Evolutionary conservation across 2,113 vertebrate genomes (phyloP), one percentile per base, ranked within the genome.

Genomic region (Etia nguti): DNA sequence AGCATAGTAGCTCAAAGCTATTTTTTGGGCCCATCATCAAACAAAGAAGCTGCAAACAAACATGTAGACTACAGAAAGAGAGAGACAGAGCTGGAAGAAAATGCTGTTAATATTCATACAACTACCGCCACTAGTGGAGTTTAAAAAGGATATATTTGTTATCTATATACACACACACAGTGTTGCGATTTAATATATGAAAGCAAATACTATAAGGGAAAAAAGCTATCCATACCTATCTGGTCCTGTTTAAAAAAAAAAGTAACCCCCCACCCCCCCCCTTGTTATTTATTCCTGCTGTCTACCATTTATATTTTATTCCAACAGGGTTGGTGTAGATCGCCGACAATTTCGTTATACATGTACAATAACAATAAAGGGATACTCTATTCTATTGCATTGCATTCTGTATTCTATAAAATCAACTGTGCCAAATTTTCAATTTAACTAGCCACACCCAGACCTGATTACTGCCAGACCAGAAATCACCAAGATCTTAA

Each of bases 1-100:
- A 16, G 54, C 9, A 12, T 4, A 43, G 43, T n/a, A 24, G 81
- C 87, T 92, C 79, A 92, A 54, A 92, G 88, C 75, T 59, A 26
- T 86, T 93, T 73, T 90, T 82, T 89, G 24, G 38, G 15, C 48
- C 10, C 29, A 20, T 79, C 83, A 86, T 87, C 87, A 92, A 91
- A 92, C 84, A 85, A 48, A 77, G 38, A 57, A 12, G 55, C 89
- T 62, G 46, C 38, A 83, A 88, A 90, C 79, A 90, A 87, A 91
- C 57, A 85, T 1, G 20, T 54, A 82, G 26, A 48, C 81, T 10
- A 31, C 6, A 75, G 43, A 86, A 31, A 87, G 79, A 29, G 50
- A 43, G 62, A 57, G 73, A 34, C 29, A 43, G 48, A 83, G 87
- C 57, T 65, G 13, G 4, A 26, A 83, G 80, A 15, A 81, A 65